Conservation (phyloP, 2,888 invertebrate species). For the Lydus trimaculatus region DNA sequence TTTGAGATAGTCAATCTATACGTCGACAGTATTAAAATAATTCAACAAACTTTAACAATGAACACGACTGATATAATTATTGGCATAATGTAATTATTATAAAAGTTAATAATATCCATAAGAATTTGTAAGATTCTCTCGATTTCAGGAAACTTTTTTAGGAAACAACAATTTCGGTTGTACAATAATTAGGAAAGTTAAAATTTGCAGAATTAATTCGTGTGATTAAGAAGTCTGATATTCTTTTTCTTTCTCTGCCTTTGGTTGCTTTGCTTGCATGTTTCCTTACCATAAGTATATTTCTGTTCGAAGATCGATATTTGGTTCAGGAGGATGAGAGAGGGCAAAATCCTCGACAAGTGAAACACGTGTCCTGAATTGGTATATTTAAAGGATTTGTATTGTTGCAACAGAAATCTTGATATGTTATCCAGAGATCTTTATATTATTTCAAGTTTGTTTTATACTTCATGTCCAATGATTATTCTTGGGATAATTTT, state of each 20-base stretch:
- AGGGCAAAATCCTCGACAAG: constrained; percentile 2
- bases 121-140: too few species aligned
- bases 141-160: too few species aligned
- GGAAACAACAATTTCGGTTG: too few species aligned
- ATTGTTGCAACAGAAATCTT: neutral
- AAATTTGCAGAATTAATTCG: neutral
- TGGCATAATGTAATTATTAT: too few species aligned
- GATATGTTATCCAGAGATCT: neutral
- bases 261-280: neutral
- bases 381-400: neutral
- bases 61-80: neutral
- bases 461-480: neutral
- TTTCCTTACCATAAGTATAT: neutral
- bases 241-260: neutral
- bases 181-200: neutral
- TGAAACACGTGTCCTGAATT: neutral
- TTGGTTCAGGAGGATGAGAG: neutral
- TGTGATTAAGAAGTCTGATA: neutral
- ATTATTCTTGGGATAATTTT: neutral
- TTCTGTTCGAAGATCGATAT: neutral
- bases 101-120: too few species aligned
- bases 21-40: neutral
- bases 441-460: neutral
- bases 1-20: neutral
- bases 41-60: neutral